These are phyloP conservation scores for Oncorhynchus tshawytscha DNA, from an alignment of 2,113 vertebrate genomes.

Conservation along the genomic window DNA sequence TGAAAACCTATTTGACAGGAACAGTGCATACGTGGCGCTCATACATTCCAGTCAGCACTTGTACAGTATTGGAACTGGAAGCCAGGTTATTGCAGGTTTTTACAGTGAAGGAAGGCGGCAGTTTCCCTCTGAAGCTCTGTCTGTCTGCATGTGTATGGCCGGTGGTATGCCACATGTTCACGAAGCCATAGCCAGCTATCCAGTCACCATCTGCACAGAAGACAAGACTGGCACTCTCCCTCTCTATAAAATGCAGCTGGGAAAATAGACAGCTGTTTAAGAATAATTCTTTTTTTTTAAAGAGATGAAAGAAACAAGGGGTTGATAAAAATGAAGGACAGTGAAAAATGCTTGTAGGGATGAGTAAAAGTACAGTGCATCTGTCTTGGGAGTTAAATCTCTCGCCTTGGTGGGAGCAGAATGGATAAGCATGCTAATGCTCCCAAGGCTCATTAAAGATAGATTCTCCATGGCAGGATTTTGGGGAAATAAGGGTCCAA, in stretches of 20 bases:
- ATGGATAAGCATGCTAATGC: slow-evolving; percentile 42
- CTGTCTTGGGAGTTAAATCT: slow-evolving; percentile 61
- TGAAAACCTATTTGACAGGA: slow-evolving; percentile 49
- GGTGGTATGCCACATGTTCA: slow-evolving; percentile 60
- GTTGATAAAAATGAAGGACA: too few relatives aligned
- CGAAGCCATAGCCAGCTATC: slow-evolving; percentile 38
- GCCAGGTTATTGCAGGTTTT: slow-evolving; percentile 38
- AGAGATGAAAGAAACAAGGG: too few relatives aligned
- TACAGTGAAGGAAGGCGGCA: neutral
- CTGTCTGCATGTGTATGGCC: slow-evolving; percentile 38
- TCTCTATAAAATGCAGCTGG: slow-evolving; percentile 57
- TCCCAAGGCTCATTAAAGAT: slow-evolving; percentile 42
- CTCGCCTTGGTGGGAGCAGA: slow-evolving; percentile 51
- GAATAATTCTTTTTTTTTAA: slow-evolving; percentile 47
- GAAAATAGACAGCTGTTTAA: slow-evolving; percentile 62
- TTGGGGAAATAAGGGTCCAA: slow-evolving; percentile 31
- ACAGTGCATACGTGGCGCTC: slow-evolving; percentile 46
- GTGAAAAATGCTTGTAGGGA: slow-evolving; percentile 24
- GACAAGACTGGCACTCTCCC: slow-evolving; percentile 60
- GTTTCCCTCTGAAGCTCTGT: neutral
- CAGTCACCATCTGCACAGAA: slow-evolving; percentile 60
- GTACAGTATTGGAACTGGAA: slow-evolving; percentile 22
- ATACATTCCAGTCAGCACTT: slow-evolving; percentile 50
- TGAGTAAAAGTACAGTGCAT: slow-evolving; percentile 37
- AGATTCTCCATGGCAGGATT: slow-evolving; percentile 31